Percentiles rank a stretch among this genome's conserved stretches.
These are phyloP conservation scores for Platycheirus rosarum DNA, from an alignment of 2,888 invertebrate genomes.

Conservation along the genomic window DNA sequence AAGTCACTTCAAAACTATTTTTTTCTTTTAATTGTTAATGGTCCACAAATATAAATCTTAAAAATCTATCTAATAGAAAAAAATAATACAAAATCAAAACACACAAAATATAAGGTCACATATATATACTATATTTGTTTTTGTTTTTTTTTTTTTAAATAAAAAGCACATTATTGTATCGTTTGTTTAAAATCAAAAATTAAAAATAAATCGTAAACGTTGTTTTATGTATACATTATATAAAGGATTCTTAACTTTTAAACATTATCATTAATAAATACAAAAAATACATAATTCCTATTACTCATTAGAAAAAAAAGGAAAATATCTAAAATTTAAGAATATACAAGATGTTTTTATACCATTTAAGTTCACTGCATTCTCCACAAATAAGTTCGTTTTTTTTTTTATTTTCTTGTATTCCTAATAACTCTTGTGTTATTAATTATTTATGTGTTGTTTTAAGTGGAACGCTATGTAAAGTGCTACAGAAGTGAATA, in stretches of 20 bases:
- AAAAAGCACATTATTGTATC: constrained; percentile 67
- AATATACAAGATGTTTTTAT: constrained; percentile 63
- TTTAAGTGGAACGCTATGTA: constrained; percentile 63
- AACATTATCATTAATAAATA: constrained; percentile 69
- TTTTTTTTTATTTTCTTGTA: constrained; percentile 1
- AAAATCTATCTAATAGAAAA: constrained; percentile 7
- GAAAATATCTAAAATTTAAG: constrained; percentile 54
- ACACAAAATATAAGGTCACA: constrained; percentile 25
- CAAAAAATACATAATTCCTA: constrained; percentile 64
- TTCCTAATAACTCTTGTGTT: constrained; percentile 20
- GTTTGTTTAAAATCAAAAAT: constrained; percentile 56
- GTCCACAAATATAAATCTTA: constrained; percentile 24
- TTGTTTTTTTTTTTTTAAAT: constrained; percentile 50
- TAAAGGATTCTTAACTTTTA: constrained; percentile 67
- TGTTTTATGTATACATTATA: constrained; percentile 53
- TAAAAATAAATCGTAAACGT: constrained; percentile 59
- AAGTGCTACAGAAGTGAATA: constrained; percentile 58
- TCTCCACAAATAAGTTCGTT: constrained; percentile 47
- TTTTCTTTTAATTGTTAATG: constrained; percentile 18
- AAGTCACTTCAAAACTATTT: constrained; percentile 14
- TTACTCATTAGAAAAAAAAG: constrained; percentile 52
- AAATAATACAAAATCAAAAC: constrained; percentile 17
- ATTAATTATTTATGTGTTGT: constrained; percentile 22
- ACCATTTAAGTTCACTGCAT: constrained; percentile 36
- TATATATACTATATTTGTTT: constrained; percentile 35